phyloP scores from a whole-genome alignment of 1,140 invertebrate species.

The Lepidurus apus region DNA sequence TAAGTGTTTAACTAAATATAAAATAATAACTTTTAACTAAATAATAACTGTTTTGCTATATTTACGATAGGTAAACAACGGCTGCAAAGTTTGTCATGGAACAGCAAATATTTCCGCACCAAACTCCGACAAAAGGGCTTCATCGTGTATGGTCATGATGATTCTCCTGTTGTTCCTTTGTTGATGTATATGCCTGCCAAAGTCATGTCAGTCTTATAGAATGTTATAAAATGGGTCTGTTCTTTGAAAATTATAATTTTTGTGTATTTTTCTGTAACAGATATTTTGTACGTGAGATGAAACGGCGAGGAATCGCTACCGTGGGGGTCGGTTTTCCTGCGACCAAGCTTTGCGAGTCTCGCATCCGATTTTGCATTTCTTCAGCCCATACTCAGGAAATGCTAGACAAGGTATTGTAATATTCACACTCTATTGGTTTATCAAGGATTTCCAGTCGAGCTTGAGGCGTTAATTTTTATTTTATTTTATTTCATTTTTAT shows the following conservation, averaged over 20 bases:
- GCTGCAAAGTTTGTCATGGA: conserved; percentile 70
- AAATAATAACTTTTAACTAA: conserved; percentile 35
- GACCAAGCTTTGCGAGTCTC: conserved; percentile 85
- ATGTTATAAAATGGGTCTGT: conserved; percentile 23
- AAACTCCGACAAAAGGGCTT: conserved; percentile 85
- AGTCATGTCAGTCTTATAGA: conserved; percentile 63
- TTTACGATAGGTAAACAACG: conserved; percentile 53
- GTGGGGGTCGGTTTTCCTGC: conserved; percentile 98
- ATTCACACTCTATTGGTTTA: neutral
- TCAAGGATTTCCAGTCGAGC: neutral
- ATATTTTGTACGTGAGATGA: conserved; percentile 77
- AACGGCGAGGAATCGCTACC: conserved; percentile 74
- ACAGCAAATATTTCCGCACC: conserved; percentile 80
- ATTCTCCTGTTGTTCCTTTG: conserved; percentile 95
- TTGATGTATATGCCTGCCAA: conserved; percentile 90
- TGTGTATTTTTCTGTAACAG: conserved; percentile 47
- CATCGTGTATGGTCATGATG: conserved; percentile 91
- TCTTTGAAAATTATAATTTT: neutral
- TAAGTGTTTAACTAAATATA: too few relatives aligned
- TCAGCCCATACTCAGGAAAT: conserved; percentile 94
- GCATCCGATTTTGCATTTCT: conserved; percentile 92
- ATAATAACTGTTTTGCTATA: neutral
- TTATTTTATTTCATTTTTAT: conserved; percentile 42
- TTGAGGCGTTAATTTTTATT: too few relatives aligned
- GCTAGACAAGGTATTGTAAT: conserved; percentile 69